phyloP scores from a whole-genome alignment of 2,797 vertebrate species.

The Rhynchotus rufescens region DNA sequence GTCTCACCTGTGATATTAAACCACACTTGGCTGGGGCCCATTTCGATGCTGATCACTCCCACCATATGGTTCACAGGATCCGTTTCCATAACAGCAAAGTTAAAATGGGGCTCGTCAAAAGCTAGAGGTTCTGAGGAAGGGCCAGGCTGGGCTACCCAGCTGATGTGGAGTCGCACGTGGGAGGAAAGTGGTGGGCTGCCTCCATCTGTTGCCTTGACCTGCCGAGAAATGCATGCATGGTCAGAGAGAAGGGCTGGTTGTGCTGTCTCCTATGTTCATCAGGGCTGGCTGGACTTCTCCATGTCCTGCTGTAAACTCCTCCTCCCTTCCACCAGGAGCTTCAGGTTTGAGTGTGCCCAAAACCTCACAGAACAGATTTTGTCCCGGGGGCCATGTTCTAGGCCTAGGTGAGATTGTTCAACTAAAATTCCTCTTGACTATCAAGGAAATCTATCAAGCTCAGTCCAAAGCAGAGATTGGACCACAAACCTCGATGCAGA shows the following conservation, averaged over 20 bases:
- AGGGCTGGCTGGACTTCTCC: not conserved
- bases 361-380: not conserved
- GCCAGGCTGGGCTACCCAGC: slow-evolving; percentile 86
- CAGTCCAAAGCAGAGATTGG: not conserved
- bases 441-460: not conserved
- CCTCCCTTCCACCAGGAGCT: not conserved
- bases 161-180: slow-evolving; percentile 89
- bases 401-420: not conserved
- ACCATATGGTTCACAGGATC: slow-evolving; percentile 95
- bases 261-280: not conserved
- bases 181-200: slow-evolving; percentile 86
- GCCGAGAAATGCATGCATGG: not conserved
- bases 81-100: slow-evolving; percentile 94
- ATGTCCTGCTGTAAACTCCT: not conserved
- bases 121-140: slow-evolving; percentile 82
- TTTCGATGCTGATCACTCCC: slow-evolving; percentile 92
- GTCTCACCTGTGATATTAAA: slow-evolving; percentile 91
- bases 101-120: slow-evolving; percentile 91
- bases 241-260: not conserved
- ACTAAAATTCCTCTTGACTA: not conserved
- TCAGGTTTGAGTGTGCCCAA: not conserved
- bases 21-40: slow-evolving; percentile 85
- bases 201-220: slow-evolving; percentile 91
- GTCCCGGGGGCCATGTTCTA: not conserved
- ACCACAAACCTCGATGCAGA: not conserved